Conservation (phyloP, 2,797 vertebrate species). For the Schizothorax lantsangensis region DNA sequence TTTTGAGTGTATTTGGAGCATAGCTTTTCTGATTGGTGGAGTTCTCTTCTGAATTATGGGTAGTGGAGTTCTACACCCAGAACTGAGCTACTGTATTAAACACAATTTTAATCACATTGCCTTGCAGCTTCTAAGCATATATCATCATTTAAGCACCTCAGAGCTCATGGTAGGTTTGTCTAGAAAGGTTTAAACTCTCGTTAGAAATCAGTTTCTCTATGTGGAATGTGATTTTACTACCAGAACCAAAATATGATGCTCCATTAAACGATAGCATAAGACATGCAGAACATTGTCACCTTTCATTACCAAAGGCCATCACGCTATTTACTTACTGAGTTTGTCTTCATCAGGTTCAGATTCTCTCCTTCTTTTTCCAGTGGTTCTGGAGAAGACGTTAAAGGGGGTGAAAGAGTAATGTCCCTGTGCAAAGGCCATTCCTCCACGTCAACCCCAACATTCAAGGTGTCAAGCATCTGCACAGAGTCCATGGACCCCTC, state of each 20-base stretch:
- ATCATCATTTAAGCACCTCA: background rate
- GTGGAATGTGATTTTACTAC: background rate
- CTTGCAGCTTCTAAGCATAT: background rate
- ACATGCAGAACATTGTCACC: background rate
- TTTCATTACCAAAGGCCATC: background rate
- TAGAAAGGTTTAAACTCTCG: background rate
- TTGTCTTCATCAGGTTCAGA: slow-evolving; percentile 88
- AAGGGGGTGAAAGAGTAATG: slow-evolving; percentile 93
- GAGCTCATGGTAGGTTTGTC: background rate
- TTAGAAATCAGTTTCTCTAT: background rate
- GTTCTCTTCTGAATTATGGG: background rate
- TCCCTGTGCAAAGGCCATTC: slow-evolving; percentile 94
- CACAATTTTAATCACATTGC: background rate
- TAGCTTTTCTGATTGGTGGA: background rate
- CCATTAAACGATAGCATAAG: background rate
- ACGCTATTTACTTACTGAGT: slow-evolving; percentile 84
- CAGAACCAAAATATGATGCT: background rate
- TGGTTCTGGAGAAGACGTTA: slow-evolving; percentile 91
- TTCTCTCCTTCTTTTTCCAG: slow-evolving; percentile 91
- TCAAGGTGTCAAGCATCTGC: slow-evolving; percentile 96
- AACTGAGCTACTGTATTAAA: background rate
- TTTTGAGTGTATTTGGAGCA: background rate
- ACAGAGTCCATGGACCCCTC: slow-evolving; percentile 89
- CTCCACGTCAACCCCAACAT: slow-evolving; percentile 90
- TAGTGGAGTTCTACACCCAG: background rate